Evolutionary conservation across 1,140 invertebrate genomes (phyloP).

Genomic region (Drosophila repleta): DNA sequence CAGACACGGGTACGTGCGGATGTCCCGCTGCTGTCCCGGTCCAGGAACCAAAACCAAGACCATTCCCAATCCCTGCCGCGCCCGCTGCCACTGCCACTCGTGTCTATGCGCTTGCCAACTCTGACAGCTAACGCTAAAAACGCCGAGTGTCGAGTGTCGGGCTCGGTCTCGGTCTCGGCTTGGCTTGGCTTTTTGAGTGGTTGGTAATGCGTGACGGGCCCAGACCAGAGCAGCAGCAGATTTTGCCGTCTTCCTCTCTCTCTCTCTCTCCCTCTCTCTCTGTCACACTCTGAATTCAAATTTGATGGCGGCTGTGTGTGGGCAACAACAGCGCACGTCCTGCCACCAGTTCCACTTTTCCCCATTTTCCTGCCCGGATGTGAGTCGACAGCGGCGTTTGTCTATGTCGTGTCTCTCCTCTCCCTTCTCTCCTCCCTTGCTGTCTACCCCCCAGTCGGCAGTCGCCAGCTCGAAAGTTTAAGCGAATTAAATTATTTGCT

Average conservation of each 20-base stretch:
- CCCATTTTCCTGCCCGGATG: conserved; percentile 51
- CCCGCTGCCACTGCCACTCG: neutral
- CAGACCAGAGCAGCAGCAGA: conserved; percentile 24
- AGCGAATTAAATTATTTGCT: conserved; percentile 82
- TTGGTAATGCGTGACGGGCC: conserved; percentile 75
- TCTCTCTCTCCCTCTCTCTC: neutral
- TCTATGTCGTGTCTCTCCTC: conserved; percentile 53
- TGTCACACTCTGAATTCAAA: conserved; percentile 62
- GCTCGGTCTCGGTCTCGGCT: conserved; percentile 12
- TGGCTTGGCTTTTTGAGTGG: conserved; percentile 43
- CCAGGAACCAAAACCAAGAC: conserved; percentile 43
- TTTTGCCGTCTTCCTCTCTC: neutral
- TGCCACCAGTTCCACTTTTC: conserved; percentile 22
- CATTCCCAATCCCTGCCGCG: neutral
- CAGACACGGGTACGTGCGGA: conserved; percentile 32
- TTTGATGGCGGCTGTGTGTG: conserved; percentile 72
- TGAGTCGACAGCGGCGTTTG: conserved; percentile 65
- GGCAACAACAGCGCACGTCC: conserved; percentile 49
- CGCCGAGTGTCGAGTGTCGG: conserved; percentile 58
- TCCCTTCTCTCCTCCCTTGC: neutral
- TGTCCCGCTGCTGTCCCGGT: conserved; percentile 49
- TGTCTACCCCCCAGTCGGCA: neutral
- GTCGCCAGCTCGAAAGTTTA: conserved; percentile 69
- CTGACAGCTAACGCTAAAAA: conserved; percentile 75
- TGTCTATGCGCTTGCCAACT: conserved; percentile 13